Evolutionary conservation across 2,888 invertebrate genomes (phyloP), one percentile per base, ranked within the genome.

Genomic region (Pterobdella sp.): DNA sequence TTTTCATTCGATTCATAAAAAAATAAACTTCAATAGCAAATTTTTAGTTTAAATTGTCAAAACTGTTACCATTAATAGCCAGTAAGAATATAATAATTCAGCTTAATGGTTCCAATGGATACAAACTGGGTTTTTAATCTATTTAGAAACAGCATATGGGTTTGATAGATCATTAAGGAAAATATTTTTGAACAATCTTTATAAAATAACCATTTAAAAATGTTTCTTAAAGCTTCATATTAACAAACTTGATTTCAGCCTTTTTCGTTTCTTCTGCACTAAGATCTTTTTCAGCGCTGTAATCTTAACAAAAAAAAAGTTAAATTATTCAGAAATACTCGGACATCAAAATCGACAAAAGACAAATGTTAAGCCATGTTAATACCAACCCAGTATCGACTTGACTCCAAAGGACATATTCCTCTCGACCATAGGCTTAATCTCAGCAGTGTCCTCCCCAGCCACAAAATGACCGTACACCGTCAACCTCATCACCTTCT

Each of bases 401-500:
- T 98, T 98, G 26, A 99, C 98, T 68, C 98, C 98, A 84, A 94
- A 98, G 74, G 91, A 90, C 74, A 92, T 88, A 81, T 97, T 81
- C 32, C 79, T 76, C 52, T 77, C 78, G 52, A 83, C 79, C 29
- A 81, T 67, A 34, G 82, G 82, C 68, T 79, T 93, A 83, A 90
- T 90, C 79, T 89, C 87, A 84, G 91, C 90, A 84, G 94, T 92
- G 84, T 94, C 93, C 74, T 85, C 85, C 26, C 98, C 98, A 71
- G 96, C 98, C 72, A 99, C 98, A 86, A 98, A 98, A 86, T 98
- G 98, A 10, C 97, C 98, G 85, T 97, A 98, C 86, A 98, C 96
- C 34, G 97, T 93, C 66, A 88, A 87, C 85, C 93, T 93, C 94
- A 98, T 95, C 75, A 93, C 78, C 76, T 86, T 80, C 76, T 89